Evolutionary conservation across 2,888 invertebrate genomes (phyloP).

Genomic region (Archips xylosteana): DNA sequence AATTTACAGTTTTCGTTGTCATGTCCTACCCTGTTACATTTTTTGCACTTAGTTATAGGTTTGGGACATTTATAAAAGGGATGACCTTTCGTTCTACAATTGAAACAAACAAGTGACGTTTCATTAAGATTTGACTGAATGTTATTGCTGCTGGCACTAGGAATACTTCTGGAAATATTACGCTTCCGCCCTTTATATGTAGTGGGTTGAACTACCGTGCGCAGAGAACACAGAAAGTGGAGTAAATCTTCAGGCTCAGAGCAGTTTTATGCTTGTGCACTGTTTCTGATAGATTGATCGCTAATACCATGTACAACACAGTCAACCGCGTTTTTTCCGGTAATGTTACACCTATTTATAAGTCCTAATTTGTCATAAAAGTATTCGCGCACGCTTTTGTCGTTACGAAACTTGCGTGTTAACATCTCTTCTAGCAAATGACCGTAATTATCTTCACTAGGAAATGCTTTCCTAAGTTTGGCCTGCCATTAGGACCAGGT

Average conservation of each 20-base stretch:
- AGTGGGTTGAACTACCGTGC: too few relatives aligned
- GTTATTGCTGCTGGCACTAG: too few relatives aligned
- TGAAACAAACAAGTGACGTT: not conserved
- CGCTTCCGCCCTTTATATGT: too few relatives aligned
- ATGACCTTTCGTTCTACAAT: not conserved
- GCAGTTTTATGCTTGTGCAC: conserved; percentile 19
- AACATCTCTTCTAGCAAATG: conserved; percentile 45
- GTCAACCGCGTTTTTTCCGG: conserved; percentile 45
- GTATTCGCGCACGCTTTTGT: conserved; percentile 42
- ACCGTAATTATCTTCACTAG: conserved; percentile 45
- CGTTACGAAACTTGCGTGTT: conserved; percentile 23
- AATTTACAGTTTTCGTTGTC: not conserved
- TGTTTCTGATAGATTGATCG: conserved; percentile 15
- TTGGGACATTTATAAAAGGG: not conserved
- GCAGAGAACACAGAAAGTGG: too few relatives aligned
- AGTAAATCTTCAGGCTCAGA: too few relatives aligned
- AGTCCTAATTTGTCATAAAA: conserved; percentile 43
- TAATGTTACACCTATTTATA: conserved; percentile 44
- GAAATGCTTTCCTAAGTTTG: conserved; percentile 44
- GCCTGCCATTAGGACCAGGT: conserved; percentile 47
- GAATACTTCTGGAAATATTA: too few relatives aligned
- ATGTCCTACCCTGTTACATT: not conserved
- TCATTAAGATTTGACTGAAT: not conserved
- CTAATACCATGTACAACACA: conserved; percentile 45
- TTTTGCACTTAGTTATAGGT: not conserved